phyloP scores from a whole-genome alignment of 2,888 invertebrate genomes.

The Synergus umbraculus region DNA sequence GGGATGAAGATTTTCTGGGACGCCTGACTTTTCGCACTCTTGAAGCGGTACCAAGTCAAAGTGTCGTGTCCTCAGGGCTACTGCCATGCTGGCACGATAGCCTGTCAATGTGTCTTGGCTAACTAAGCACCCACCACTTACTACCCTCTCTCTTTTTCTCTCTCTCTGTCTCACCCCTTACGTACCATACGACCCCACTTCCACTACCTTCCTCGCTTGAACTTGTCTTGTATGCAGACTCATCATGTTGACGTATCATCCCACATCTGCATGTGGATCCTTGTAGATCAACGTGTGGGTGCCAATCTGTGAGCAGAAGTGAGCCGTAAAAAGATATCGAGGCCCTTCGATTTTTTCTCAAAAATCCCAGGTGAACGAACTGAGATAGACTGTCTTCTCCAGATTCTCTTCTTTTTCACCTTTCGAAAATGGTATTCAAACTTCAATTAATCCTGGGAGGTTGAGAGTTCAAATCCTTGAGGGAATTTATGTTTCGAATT shows the following conservation, averaged over 20 bases:
- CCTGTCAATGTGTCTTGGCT: slow-evolving; percentile 72
- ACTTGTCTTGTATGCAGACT: slow-evolving; percentile 47
- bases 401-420: not conserved
- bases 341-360: not conserved
- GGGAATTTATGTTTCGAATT: no score
- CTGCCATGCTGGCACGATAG: slow-evolving; percentile 68
- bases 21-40: not conserved
- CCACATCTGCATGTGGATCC: slow-evolving; percentile 33
- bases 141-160: slow-evolving; percentile 64
- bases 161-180: slow-evolving; percentile 66
- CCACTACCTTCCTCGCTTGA: slow-evolving; percentile 45
- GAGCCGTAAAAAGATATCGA: slow-evolving; percentile 15
- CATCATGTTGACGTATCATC: slow-evolving; percentile 39
- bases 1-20: not conserved
- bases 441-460: not conserved
- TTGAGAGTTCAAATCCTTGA: no score
- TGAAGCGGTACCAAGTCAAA: slow-evolving; percentile 18
- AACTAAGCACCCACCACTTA: slow-evolving; percentile 71
- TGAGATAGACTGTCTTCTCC: not conserved
- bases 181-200: slow-evolving; percentile 60
- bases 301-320: slow-evolving; percentile 1
- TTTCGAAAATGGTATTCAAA: not conserved
- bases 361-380: slow-evolving; percentile 29
- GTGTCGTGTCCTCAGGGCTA: slow-evolving; percentile 48
- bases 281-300: slow-evolving; percentile 4